phyloP scores from a whole-genome alignment of 2,113 vertebrate genomes.

The Hystrix cristata region DNA sequence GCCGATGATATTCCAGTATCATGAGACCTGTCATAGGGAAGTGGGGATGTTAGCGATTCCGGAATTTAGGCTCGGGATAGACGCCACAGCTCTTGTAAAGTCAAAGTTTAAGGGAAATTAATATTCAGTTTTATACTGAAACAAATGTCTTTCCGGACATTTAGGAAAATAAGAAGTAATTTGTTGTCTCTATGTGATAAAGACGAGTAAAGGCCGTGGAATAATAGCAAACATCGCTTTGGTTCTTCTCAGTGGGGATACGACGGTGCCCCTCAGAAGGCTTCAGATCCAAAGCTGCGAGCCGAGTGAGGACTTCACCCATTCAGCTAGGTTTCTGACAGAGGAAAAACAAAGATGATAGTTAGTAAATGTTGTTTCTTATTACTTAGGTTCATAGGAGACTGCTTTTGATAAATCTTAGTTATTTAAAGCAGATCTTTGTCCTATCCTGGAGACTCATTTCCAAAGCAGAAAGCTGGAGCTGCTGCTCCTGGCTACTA shows the following conservation, averaged over 20 bases:
- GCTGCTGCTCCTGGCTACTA: not conserved
- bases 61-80: not conserved
- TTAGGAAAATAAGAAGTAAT: conserved; percentile 28
- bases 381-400: not conserved
- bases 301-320: not conserved
- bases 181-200: not conserved
- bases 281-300: not conserved
- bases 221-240: not conserved
- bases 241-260: not conserved
- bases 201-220: conserved; percentile 6
- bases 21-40: not conserved
- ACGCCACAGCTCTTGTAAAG: not conserved
- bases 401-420: not conserved
- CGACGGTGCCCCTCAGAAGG: not conserved
- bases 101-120: not conserved
- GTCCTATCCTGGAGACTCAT: not conserved
- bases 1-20: not conserved
- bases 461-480: not conserved
- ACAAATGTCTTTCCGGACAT: not conserved
- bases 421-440: not conserved
- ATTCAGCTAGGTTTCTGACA: not conserved
- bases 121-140: not conserved
- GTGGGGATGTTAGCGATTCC: not conserved
- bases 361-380: not conserved
- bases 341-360: not conserved